These are phyloP conservation scores for Aelia acuminata DNA, from an alignment of 2,888 invertebrate species.

Conservation along the genomic window DNA sequence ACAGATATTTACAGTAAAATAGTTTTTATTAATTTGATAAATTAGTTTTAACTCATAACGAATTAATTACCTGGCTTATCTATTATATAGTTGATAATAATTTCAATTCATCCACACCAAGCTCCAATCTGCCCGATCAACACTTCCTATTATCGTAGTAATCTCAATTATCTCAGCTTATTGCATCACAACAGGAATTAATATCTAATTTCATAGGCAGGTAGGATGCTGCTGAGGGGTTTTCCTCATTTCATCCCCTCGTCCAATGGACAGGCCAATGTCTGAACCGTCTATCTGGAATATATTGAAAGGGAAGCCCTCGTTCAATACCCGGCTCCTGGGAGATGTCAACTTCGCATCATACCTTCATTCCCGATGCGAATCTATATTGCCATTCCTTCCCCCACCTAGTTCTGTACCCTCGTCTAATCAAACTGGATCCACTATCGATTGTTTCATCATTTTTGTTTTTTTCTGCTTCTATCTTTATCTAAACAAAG, in stretches of 20 bases:
- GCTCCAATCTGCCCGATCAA: background rate
- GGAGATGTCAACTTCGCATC: background rate
- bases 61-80: background rate
- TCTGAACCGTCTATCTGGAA: background rate
- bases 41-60: too few relatives aligned
- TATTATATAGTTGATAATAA: background rate
- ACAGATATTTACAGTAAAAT: too few relatives aligned
- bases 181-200: background rate
- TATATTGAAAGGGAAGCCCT: background rate
- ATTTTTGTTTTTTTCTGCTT: background rate
- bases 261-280: background rate
- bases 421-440: background rate
- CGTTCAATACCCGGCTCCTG: background rate
- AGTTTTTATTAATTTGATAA: too few relatives aligned
- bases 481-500: too few relatives aligned
- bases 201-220: background rate
- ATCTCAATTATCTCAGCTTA: background rate
- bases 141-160: background rate
- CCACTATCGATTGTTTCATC: background rate
- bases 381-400: slow-evolving; percentile 3
- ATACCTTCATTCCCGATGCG: slow-evolving; percentile 3
- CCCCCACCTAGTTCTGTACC: background rate
- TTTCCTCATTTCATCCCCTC: background rate
- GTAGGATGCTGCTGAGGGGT: background rate
- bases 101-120: background rate